These are phyloP conservation scores for Plutomurus gul DNA, from an alignment of 1,140 invertebrate genomes.

Conservation along the genomic window DNA sequence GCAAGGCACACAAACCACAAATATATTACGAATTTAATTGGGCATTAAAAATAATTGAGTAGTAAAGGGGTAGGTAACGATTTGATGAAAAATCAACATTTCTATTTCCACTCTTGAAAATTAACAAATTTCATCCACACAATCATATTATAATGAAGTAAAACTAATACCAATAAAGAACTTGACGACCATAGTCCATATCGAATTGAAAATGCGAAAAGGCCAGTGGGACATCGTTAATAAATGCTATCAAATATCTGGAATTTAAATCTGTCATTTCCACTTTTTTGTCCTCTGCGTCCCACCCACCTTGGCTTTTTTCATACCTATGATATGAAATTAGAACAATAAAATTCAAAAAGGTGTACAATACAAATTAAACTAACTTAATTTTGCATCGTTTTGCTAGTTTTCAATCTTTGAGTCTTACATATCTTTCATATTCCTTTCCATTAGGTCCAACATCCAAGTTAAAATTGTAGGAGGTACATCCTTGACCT, in stretches of 20 bases:
- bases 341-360: no score
- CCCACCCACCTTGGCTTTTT: conserved; percentile 72
- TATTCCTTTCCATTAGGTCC: conserved; percentile 68
- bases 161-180: conserved; percentile 82
- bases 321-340: conserved; percentile 65
- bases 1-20: no score
- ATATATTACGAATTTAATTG: conserved; percentile 38
- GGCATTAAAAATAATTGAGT: neutral
- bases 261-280: conserved; percentile 70
- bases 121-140: conserved; percentile 38
- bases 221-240: conserved; percentile 63
- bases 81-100: neutral
- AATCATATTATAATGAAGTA: no score
- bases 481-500: conserved; percentile 58
- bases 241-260: conserved; percentile 66
- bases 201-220: conserved; percentile 83
- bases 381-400: neutral
- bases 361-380: neutral
- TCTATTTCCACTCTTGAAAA: neutral
- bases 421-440: conserved; percentile 66
- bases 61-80: no score
- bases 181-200: conserved; percentile 73
- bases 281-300: conserved; percentile 64
- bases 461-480: conserved; percentile 66
- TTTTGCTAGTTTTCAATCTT: neutral